Evolutionary conservation across 2,888 invertebrate genomes (phyloP).

Genomic region (Orgyia antiqua): DNA sequence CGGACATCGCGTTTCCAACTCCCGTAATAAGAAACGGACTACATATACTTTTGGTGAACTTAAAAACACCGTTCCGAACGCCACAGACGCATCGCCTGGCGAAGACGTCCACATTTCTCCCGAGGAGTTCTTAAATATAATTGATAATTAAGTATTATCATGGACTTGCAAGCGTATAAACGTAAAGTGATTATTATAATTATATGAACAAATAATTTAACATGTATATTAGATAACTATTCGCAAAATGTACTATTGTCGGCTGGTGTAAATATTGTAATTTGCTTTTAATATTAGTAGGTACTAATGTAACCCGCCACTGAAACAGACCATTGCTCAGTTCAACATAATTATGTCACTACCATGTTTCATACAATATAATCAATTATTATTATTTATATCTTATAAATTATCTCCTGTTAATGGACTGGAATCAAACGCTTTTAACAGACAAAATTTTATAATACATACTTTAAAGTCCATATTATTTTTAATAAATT

Average conservation of each 20-base stretch:
- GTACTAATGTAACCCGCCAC: constrained; percentile 61
- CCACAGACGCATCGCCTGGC: constrained; percentile 34
- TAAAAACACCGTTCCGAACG: constrained; percentile 63
- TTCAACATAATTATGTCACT: constrained; percentile 15
- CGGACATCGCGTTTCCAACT: constrained; percentile 17
- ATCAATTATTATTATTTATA: neutral
- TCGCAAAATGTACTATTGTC: constrained; percentile 45
- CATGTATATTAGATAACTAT: constrained; percentile 55
- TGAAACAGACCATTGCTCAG: constrained; percentile 73
- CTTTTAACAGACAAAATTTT: too few relatives aligned
- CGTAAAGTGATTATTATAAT: constrained; percentile 32
- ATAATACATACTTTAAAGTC: too few relatives aligned
- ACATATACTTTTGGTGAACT: constrained; percentile 70
- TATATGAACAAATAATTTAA: constrained; percentile 43
- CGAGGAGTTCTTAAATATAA: constrained; percentile 61
- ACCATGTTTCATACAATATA: neutral
- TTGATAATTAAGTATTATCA: constrained; percentile 50
- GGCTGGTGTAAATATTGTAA: constrained; percentile 73
- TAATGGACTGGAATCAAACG: too few relatives aligned
- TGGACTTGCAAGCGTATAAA: constrained; percentile 25
- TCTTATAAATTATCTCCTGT: too few relatives aligned
- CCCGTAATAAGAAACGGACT: constrained; percentile 32
- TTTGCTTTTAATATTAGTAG: constrained; percentile 71
- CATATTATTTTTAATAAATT: too few relatives aligned
- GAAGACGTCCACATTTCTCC: constrained; percentile 51